phyloP scores from a whole-genome alignment of 2,888 invertebrate species.

The Acrocyrtus sp. region DNA sequence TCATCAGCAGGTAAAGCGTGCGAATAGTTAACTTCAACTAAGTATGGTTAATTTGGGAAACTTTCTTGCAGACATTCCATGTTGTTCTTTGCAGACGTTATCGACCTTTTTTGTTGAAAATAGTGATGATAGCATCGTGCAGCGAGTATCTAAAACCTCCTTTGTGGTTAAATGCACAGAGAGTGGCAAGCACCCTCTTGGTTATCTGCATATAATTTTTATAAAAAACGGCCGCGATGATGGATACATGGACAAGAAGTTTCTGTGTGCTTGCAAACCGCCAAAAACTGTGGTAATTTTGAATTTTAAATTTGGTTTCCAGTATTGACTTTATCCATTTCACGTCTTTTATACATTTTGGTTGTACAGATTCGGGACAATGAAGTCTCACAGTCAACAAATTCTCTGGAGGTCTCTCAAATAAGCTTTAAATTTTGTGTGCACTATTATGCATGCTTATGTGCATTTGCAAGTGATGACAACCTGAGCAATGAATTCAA shows the following conservation, averaged over 20 bases:
- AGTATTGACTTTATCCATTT: neutral
- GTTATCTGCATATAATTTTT: conserved; percentile 77
- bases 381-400: conserved; percentile 6
- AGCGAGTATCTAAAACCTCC: conserved; percentile 76
- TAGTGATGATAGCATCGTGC: conserved; percentile 73
- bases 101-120: conserved; percentile 72
- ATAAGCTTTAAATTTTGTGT: conserved; percentile 69
- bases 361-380: conserved; percentile 29
- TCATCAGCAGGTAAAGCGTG: conserved; percentile 69
- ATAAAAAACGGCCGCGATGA: conserved; percentile 66
- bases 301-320: neutral
- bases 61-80: neutral
- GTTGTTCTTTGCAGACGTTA: conserved; percentile 67
- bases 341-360: too few species aligned
- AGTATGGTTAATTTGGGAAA: neutral
- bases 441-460: conserved; percentile 78
- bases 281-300: conserved; percentile 68
- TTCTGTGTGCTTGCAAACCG: conserved; percentile 71
- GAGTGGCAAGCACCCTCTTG: conserved; percentile 75
- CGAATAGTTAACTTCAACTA: conserved; percentile 33
- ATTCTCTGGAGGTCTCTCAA: conserved; percentile 25
- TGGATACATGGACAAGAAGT: conserved; percentile 69
- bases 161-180: conserved; percentile 78
- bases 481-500: conserved; percentile 72
- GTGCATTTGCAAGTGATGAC: conserved; percentile 76